phyloP scores from a whole-genome alignment of 2,888 invertebrate genomes.

The Teleogryllus oceanicus region DNA sequence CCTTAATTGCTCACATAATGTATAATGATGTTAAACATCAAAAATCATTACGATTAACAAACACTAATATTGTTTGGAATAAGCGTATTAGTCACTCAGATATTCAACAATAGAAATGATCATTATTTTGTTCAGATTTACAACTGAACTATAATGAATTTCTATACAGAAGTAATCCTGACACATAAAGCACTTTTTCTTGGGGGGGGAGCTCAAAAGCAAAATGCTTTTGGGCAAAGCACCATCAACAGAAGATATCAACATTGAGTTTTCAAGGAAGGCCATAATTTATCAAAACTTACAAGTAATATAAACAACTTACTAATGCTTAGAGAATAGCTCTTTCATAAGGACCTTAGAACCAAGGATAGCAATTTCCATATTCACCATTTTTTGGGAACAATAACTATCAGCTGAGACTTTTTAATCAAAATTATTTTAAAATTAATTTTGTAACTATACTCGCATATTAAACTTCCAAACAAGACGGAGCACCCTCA shows the following conservation, averaged over 20 bases:
- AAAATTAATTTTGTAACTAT: no score
- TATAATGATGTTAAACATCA: slow-evolving; percentile 18
- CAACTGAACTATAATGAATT: neutral
- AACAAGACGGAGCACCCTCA: no score
- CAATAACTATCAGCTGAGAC: no score
- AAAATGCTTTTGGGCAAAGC: neutral
- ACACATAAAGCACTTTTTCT: neutral
- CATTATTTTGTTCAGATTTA: neutral
- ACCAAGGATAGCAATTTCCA: no score
- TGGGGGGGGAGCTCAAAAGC: neutral
- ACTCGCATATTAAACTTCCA: no score
- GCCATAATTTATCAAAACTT: no score
- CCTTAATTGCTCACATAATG: neutral
- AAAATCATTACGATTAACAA: neutral
- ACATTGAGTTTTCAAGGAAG: no score
- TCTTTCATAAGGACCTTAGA: no score
- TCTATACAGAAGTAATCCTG: neutral
- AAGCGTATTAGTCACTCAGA: slow-evolving; percentile 8
- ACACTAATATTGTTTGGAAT: slow-evolving; percentile 1
- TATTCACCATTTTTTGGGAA: no score
- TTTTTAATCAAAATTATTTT: no score
- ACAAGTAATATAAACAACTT: no score
- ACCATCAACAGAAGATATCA: neutral
- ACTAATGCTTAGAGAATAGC: no score
- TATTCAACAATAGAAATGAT: neutral